These are phyloP conservation scores for Anhinga anhinga DNA, from an alignment of 2,113 vertebrate genomes.

Conservation along the genomic window DNA sequence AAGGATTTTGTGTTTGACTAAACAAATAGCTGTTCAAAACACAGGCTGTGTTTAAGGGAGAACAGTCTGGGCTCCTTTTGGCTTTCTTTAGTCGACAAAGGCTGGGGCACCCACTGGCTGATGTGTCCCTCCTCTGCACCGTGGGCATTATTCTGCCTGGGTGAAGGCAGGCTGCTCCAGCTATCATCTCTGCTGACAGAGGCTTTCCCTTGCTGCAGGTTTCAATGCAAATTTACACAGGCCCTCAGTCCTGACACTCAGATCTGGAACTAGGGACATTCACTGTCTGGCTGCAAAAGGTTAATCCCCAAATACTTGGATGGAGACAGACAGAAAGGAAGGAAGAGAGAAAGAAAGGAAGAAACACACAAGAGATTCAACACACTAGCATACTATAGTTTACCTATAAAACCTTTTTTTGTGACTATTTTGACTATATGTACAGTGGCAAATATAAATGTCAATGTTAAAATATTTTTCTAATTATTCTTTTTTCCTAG, in stretches of 20 bases:
- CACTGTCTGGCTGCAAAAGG: neutral
- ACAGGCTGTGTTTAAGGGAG: neutral
- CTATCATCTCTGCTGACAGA: neutral
- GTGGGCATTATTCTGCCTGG: neutral
- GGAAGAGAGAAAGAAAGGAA: neutral
- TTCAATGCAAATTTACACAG: neutral
- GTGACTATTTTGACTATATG: neutral
- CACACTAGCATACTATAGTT: neutral
- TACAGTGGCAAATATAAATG: neutral
- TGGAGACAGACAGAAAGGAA: neutral
- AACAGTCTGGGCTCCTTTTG: neutral
- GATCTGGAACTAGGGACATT: neutral
- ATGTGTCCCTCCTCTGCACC: fast-evolving
- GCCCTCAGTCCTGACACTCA: fast-evolving
- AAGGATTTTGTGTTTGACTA: neutral
- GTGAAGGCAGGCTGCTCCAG: neutral
- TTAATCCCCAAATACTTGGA: neutral
- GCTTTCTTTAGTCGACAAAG: neutral
- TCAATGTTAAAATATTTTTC: neutral
- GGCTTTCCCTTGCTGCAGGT: neutral
- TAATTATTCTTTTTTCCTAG: neutral
- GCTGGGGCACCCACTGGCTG: neutral
- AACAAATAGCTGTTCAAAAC: neutral
- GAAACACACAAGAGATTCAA: neutral
- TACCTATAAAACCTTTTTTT: neutral